Conservation (phyloP, 2,888 invertebrate species). For the Cephalotes varians region DNA sequence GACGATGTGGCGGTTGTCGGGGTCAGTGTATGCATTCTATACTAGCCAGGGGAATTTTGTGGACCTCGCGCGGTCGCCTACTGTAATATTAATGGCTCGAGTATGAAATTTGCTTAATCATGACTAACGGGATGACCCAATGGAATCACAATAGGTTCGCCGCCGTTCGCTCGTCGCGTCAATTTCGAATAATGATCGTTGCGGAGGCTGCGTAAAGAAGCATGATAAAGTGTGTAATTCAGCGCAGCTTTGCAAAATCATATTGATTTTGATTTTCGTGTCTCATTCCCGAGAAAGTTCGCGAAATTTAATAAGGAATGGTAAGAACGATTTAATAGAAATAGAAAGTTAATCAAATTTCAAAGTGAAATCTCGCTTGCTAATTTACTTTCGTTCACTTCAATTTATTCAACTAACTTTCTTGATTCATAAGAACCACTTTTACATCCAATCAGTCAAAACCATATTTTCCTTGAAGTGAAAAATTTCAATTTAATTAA, state of each 20-base stretch:
- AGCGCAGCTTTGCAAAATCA: neutral
- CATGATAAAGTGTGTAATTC: neutral
- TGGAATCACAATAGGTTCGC: slow-evolving; percentile 72
- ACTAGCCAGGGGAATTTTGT: slow-evolving; percentile 78
- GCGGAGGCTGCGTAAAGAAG: slow-evolving; percentile 31
- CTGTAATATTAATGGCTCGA: slow-evolving; percentile 76
- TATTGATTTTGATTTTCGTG: slow-evolving; percentile 5
- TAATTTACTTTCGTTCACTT: slow-evolving; percentile 29
- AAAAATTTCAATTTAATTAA: slow-evolving; percentile 9
- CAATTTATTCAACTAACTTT: slow-evolving; percentile 32
- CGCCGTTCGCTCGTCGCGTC: slow-evolving; percentile 63
- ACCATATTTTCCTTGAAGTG: neutral
- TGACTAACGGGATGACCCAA: slow-evolving; percentile 76
- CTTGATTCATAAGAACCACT: slow-evolving; percentile 21
- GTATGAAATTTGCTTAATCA: slow-evolving; percentile 77
- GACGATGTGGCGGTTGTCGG: slow-evolving; percentile 61
- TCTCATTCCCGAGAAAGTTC: neutral
- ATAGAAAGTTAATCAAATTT: slow-evolving; percentile 43
- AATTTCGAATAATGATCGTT: slow-evolving; percentile 64
- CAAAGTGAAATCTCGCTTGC: slow-evolving; percentile 28
- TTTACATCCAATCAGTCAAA: slow-evolving; percentile 24
- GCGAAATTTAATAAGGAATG: slow-evolving; percentile 4
- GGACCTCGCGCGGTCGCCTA: slow-evolving; percentile 70
- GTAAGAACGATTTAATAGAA: slow-evolving; percentile 12
- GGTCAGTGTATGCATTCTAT: slow-evolving; percentile 75